Conservation (phyloP, 64 coral and sea anemone species). For the Montipora efflorescens region DNA sequence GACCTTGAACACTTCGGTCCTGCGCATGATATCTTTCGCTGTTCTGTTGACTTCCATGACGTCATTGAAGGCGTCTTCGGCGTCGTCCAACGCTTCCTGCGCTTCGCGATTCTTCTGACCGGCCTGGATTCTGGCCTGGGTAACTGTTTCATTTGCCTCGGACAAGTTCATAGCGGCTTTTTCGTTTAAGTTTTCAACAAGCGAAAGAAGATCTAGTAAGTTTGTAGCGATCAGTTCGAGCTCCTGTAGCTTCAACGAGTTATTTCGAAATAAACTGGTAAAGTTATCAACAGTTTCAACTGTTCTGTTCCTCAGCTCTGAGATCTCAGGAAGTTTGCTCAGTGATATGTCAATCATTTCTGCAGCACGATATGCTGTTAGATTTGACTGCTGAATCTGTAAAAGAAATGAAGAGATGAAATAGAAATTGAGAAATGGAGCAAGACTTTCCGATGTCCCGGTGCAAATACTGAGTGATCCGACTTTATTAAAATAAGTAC, state of each 20-base stretch:
- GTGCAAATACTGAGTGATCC: no score
- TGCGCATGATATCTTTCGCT: slow-evolving; percentile 35
- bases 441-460: no score
- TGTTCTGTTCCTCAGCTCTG: background rate
- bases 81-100: slow-evolving; percentile 46
- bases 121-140: slow-evolving; percentile 35
- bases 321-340: slow-evolving; percentile 41
- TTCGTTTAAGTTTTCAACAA: slow-evolving; percentile 1
- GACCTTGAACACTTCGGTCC: slow-evolving; percentile 78
- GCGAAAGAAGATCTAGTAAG: slow-evolving; percentile 35
- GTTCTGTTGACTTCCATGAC: slow-evolving; percentile 12
- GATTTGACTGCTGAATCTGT: slow-evolving; percentile 88
- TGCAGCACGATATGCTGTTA: slow-evolving; percentile 78
- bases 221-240: slow-evolving; percentile 36
- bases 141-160: slow-evolving; percentile 39
- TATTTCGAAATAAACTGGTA: slow-evolving; percentile 64
- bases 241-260: slow-evolving; percentile 50
- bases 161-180: slow-evolving; percentile 47
- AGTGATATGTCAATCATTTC: slow-evolving; percentile 64
- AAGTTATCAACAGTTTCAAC: slow-evolving; percentile 70
- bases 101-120: slow-evolving; percentile 62
- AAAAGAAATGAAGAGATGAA: background rate
- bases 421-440: no score
- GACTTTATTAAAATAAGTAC: no score
- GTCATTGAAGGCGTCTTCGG: slow-evolving; percentile 26